Evolutionary conservation across 2,797 vertebrate genomes (phyloP), one percentile per base, ranked within the genome.

Genomic region (Hippopotamyrus pictus): DNA sequence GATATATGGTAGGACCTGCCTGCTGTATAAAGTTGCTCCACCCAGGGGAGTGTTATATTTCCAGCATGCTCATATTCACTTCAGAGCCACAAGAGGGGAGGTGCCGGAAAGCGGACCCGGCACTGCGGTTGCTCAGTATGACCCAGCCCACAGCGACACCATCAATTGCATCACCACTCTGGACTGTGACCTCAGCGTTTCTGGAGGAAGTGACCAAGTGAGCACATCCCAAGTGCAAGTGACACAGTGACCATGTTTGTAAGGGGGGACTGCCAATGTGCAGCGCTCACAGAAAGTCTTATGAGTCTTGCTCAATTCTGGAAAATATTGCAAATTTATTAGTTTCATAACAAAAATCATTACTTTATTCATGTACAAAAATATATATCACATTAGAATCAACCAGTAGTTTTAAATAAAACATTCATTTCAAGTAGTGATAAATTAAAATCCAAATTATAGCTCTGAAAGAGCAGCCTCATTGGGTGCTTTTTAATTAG

Each of bases 141-240:
- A 96, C 92, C 96, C 96, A 0, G 94, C 94, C 22, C 98, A 99
- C 89, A 89, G 91, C 0, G 97, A 95, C 0, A 93, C 96, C 0
- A 94, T 98, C 91, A 97, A 96, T 89, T 96, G 95, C 0, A 96
- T 99, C 91, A 96, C 97, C 87, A 95, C 94, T 85, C 95, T 99
- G 92, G 95, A 92, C 53, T 95, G 97, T 53, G 97, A 98, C 6
- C 94, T 98, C 29, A 98, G 97, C 51, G 96, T 98, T 90, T 98
- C 97, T 0, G 98, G 98, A 86, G 98, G 98, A n/a, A 96, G 92
- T 93, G 98, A 99, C 92, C 97, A 98, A 96, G 97, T 97, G 90
- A 93, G 94, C 25, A 76, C 57, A 9, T 29, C 19, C 33, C 33
- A 69, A 87, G 79, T 22, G 76, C 79, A 51, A 11, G 6, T 59